Base-by-base conservation (phyloP, 2,113 vertebrate species). In the Mirounga angustirostris region DNA sequence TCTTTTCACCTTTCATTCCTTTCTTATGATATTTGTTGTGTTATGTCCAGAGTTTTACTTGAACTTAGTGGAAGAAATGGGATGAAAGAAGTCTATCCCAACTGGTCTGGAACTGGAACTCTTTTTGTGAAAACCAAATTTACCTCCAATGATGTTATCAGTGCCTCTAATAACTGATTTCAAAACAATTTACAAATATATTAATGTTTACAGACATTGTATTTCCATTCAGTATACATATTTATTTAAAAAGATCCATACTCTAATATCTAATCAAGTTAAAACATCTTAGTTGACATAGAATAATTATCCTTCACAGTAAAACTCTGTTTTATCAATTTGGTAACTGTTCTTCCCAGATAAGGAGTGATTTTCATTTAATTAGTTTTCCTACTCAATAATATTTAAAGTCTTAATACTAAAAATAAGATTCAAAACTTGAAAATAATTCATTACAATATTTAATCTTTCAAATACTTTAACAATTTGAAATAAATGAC, bases 401-500 rank as follows among this genome's bases (percentile, higher is more conserved):
- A 61, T 83, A 94, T 92, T 80, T 79, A 54, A 95, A 78, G 33
- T 78, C 52, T 94, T 93, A 79, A 81, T 78, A 85, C 10, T 50
- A 93, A 96, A 94, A 91, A 71, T 86, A 94, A 94, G 21, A 96
- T 91, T 93, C 15, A 59, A 89, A 93, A 89, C 73, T 94, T 91
- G 81, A 98, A 93, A 91, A 50, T 89, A 96, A 95, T 74, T 50
- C 65, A 73, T 95, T 89, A 73, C 3, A 95, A 92, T 93, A 83
- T 93, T 89, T 97, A 93, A 86, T 95, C 76, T 93, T 93, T 86
- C 85, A 85, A 93, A 93, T 86, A 2, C 33, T 83, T 95, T 89
- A 93, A 89, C 22, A 91, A 69, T 96, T 91, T 91, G 59, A 96
- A 97, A 93, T n/a, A 80, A 93, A 88, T 93, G 94, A 90, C 58